Base-by-base conservation (phyloP, 1,140 invertebrate species). In the Nylanderia fulva region DNA sequence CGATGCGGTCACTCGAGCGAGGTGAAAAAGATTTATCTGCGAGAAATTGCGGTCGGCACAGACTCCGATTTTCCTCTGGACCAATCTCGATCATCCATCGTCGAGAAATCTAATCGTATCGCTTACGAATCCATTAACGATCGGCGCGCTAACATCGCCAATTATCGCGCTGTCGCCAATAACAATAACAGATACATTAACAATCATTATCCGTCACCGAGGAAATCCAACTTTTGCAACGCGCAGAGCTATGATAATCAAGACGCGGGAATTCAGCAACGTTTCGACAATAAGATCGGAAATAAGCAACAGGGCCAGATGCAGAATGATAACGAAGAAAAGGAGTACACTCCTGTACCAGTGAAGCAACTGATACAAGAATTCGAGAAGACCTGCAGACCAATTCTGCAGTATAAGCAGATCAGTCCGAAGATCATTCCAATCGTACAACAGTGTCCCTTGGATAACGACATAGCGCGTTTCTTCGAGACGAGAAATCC, bases 361-460 rank as follows among this genome's bases (percentile, higher is more conserved):
- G 96, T 97, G 0, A 96, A 95, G 87, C 95, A 95, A 29, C 86
- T 97, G 21, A 97, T 97, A 63, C 94, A 95, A 72, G 96, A 95
- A 75, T 97, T 97, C 86, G 96, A 96, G 87, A 95, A 96, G 89
- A 96, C 94, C 0, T 95, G 95, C 11, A 92, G 96, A 91, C 96
- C 96, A 2, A 85, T 95, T 5, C 93, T 96, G 89, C 95, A 95
- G 52, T 96, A 95, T 64, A 96, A 96, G 87, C 95, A 96, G 89
- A 94, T 95, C 24, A 93, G 95, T 79, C 89, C 90, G 0, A 93
- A 91, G 61, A 75, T 86, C 36, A 87, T 89, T 42, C 92, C 93
- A 9, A 90, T 91, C 18, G 74, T 92, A 1, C 90, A 89, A 54
- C 92, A 92, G 8, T 88, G 88, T 52, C 86, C 88, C 27, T 86